phyloP scores from a whole-genome alignment of 2,797 vertebrate species.

The Amphiprion clarkii region DNA sequence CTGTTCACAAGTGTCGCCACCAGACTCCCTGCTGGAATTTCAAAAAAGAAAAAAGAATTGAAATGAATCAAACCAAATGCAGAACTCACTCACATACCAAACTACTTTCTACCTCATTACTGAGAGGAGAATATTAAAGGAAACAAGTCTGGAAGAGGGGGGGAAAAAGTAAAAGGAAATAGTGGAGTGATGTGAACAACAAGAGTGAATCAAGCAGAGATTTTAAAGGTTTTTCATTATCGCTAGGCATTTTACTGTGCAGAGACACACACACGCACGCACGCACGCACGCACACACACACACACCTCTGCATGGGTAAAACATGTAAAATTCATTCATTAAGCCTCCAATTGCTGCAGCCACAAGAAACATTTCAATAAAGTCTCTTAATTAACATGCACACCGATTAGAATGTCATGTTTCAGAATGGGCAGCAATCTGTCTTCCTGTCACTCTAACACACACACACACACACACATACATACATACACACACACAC shows the following conservation, averaged over 20 bases:
- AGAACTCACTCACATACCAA: constrained; percentile 47
- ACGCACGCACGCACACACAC: constrained; percentile 7
- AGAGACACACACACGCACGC: constrained; percentile 7
- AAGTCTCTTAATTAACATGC: constrained; percentile 88
- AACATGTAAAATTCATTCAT: constrained; percentile 66
- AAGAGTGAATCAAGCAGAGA: constrained; percentile 45
- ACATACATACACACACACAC: constrained; percentile 41
- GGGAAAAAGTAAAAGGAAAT: constrained; percentile 21
- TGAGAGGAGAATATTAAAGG: constrained; percentile 45
- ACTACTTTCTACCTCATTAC: constrained; percentile 35
- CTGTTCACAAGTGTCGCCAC: constrained; percentile 69
- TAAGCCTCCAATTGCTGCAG: constrained; percentile 79
- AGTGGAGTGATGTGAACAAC: constrained; percentile 40
- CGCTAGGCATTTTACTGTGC: constrained; percentile 14
- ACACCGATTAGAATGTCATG: constrained; percentile 88
- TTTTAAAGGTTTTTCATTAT: constrained; percentile 33
- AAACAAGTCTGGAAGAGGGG: constrained; percentile 38
- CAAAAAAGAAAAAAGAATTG: neutral
- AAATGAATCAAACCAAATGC: constrained; percentile 33
- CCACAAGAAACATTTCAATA: constrained; percentile 86
- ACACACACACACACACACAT: constrained; percentile 21
- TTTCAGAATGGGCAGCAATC: constrained; percentile 88
- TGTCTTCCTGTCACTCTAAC: constrained; percentile 87
- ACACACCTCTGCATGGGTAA: constrained; percentile 31
- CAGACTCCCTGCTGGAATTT: constrained; percentile 64